phyloP scores from a whole-genome alignment of 2,888 invertebrate species.

The Biston betularia region DNA sequence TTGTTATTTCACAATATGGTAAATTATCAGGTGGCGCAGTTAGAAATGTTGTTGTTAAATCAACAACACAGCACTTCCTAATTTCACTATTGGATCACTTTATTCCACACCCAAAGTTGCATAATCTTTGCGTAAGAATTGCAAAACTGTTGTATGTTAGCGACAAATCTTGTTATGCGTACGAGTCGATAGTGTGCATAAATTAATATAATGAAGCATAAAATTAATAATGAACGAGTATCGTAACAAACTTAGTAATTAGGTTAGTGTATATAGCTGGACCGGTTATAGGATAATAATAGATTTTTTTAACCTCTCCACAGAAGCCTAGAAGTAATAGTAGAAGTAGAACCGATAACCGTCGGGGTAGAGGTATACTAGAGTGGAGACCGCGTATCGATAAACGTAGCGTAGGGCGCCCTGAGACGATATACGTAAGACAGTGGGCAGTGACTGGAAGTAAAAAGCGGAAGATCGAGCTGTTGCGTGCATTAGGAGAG shows the following conservation, averaged over 20 bases:
- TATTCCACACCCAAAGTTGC: conserved; percentile 25
- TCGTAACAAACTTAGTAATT: conserved; percentile 22
- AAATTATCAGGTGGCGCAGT: conserved; percentile 16
- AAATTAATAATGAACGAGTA: conserved; percentile 17
- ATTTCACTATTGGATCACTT: conserved; percentile 26
- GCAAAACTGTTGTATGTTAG: conserved; percentile 35
- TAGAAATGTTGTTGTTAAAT: conserved; percentile 29
- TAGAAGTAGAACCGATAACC: no score
- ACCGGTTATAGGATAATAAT: conserved; percentile 22
- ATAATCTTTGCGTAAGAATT: conserved; percentile 35
- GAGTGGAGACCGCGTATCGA: no score
- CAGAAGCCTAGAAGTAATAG: background rate
- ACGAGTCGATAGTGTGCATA: conserved; percentile 24
- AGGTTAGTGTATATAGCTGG: conserved; percentile 13
- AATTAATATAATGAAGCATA: conserved; percentile 29
- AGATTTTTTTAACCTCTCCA: background rate
- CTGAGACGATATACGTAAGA: no score
- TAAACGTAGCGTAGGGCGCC: no score
- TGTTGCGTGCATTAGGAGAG: no score
- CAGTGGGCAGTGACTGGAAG: no score
- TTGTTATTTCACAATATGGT: background rate
- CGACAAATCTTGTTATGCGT: conserved; percentile 38
- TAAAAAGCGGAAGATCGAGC: no score
- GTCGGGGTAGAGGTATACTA: no score
- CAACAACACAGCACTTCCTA: conserved; percentile 30